A percentile compares a stretch with the other conserved stretches of the same genome.
These are phyloP conservation scores for Sciurus carolinensis DNA, from an alignment of 2,797 vertebrate genomes.

Conservation along the genomic window DNA sequence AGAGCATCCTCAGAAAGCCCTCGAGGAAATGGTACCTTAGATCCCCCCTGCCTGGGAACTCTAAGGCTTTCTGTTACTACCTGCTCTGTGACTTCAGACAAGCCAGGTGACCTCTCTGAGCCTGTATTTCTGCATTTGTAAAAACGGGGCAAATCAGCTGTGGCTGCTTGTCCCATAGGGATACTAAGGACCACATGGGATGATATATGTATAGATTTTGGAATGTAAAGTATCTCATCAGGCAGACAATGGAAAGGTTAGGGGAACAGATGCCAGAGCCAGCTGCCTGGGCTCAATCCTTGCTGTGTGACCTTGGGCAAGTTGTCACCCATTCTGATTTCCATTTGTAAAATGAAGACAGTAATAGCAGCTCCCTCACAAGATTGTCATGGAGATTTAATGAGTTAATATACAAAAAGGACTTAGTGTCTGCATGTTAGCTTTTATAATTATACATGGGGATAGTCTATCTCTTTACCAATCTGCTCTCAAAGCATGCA, in stretches of 20 bases:
- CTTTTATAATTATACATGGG: neutral
- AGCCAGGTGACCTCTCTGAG: neutral
- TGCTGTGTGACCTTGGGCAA: conserved; percentile 46
- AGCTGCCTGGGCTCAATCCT: neutral
- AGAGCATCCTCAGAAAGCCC: neutral
- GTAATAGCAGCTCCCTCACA: neutral
- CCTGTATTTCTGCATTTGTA: neutral
- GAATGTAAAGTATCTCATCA: neutral
- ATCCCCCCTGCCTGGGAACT: neutral
- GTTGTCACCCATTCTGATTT: neutral
- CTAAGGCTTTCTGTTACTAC: neutral
- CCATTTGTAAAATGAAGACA: neutral
- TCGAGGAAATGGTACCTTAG: neutral
- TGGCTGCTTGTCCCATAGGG: neutral
- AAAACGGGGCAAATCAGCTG: neutral
- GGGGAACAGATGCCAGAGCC: neutral
- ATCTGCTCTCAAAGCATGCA: neutral
- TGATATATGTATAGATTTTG: neutral
- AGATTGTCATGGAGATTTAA: neutral
- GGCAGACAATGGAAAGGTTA: neutral
- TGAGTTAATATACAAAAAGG: neutral
- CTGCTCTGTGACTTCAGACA: neutral
- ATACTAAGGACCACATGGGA: neutral
- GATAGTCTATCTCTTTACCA: neutral
- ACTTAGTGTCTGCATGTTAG: neutral